Conservation (phyloP, 2,113 vertebrate species). For the Seriola dumerili region DNA sequence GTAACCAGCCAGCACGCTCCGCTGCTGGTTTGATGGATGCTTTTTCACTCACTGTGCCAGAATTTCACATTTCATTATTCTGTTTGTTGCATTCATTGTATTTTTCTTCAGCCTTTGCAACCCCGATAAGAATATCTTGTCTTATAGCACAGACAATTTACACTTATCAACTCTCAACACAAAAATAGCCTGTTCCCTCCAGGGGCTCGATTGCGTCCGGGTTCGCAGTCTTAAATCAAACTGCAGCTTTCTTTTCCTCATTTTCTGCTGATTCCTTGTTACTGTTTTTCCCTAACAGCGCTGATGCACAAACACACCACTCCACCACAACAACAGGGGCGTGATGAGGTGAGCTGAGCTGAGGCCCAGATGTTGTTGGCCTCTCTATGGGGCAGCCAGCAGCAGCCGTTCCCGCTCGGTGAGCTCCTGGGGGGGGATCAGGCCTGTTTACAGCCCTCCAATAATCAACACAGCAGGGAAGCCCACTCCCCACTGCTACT, state of each 20-base stretch:
- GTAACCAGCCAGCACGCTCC: background rate
- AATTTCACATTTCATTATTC: slow-evolving; percentile 17
- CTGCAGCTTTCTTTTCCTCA: background rate
- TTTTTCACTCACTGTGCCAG: background rate
- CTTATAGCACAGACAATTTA: background rate
- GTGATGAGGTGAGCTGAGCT: slow-evolving; percentile 54
- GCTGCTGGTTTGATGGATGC: slow-evolving; percentile 1
- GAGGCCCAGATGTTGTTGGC: slow-evolving; percentile 76
- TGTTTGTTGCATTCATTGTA: background rate
- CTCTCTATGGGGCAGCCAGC: slow-evolving; percentile 66
- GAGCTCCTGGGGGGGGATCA: slow-evolving; percentile 41
- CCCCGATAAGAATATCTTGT: background rate
- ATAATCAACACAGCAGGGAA: slow-evolving; percentile 78
- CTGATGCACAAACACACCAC: slow-evolving; percentile 19
- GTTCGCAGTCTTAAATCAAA: slow-evolving; percentile 4
- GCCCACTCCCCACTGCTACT: slow-evolving; percentile 64
- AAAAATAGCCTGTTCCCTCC: background rate
- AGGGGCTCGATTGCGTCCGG: background rate
- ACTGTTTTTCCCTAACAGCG: background rate
- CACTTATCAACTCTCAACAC: background rate
- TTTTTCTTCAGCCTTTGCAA: background rate
- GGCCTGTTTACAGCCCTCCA: slow-evolving; percentile 77
- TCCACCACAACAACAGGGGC: slow-evolving; percentile 19
- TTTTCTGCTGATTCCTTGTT: slow-evolving; percentile 10
- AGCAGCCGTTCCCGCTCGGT: slow-evolving; percentile 64